Evolutionary conservation across 2,888 invertebrate species (phyloP).

Genomic region (Nebria salina): DNA sequence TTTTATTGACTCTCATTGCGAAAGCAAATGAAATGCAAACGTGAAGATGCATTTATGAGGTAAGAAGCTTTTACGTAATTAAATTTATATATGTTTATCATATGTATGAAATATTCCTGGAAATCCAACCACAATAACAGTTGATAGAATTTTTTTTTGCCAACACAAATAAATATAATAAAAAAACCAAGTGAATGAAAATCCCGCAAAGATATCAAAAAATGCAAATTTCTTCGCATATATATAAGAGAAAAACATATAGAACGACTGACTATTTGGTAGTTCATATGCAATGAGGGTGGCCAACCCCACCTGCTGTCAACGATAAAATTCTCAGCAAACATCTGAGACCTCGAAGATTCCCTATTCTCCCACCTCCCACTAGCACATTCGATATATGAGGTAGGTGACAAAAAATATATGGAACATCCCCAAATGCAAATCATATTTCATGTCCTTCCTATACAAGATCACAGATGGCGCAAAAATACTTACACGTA

Average conservation of each 20-base stretch:
- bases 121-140: neutral
- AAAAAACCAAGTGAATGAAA: slow-evolving; percentile 1
- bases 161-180: neutral
- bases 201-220: neutral
- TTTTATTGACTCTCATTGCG: too few species aligned
- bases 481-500: neutral
- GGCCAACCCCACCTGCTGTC: slow-evolving; percentile 32
- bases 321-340: slow-evolving; percentile 34
- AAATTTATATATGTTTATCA: too few species aligned
- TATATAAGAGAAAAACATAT: neutral
- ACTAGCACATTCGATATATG: neutral
- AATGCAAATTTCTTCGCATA: neutral
- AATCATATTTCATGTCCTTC: neutral
- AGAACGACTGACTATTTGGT: slow-evolving; percentile 21
- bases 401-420: neutral
- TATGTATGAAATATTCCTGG: too few species aligned
- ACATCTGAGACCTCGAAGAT: slow-evolving; percentile 30
- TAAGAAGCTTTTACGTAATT: too few species aligned
- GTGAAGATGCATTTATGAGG: too few species aligned
- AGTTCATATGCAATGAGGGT: slow-evolving; percentile 31
- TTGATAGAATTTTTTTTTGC: neutral
- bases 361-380: neutral
- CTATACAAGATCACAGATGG: neutral
- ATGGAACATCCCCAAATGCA: neutral
- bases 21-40: too few species aligned